Evolutionary conservation across 1,140 invertebrate genomes (phyloP).

Genomic region (Aradophagus sp.): DNA sequence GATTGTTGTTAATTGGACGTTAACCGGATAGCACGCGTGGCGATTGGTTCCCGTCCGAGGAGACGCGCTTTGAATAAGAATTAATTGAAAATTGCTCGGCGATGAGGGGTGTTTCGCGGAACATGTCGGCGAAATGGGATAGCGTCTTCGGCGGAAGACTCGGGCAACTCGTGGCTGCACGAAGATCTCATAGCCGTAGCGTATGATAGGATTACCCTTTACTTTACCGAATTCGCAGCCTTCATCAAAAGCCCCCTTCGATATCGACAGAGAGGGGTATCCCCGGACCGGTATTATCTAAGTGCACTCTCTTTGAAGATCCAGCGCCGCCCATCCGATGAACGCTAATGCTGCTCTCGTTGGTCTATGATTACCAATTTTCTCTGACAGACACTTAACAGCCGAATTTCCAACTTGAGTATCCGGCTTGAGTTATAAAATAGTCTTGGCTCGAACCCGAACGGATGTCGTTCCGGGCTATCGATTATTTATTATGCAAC

Average conservation of each 20-base stretch:
- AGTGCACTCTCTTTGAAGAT: constrained; percentile 76
- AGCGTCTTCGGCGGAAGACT: constrained; percentile 50
- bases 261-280: constrained; percentile 63
- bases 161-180: constrained; percentile 50
- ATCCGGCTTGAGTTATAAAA: constrained; percentile 42
- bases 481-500: constrained; percentile 21
- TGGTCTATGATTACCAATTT: constrained; percentile 77
- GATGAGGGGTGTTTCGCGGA: constrained; percentile 26
- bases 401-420: constrained; percentile 63
- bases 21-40: too few species aligned
- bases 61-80: constrained; percentile 30
- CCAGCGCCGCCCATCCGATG: constrained; percentile 63
- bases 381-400: constrained; percentile 71
- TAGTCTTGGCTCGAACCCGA: constrained; percentile 25
- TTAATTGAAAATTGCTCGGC: constrained; percentile 36
- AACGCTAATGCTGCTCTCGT: constrained; percentile 74
- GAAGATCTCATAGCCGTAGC: constrained; percentile 73
- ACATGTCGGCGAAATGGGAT: constrained; percentile 40
- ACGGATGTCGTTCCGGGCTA: constrained; percentile 4
- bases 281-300: constrained; percentile 73
- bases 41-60: too few species aligned
- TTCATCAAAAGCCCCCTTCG: constrained; percentile 74
- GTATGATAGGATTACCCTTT: constrained; percentile 76
- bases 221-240: constrained; percentile 74
- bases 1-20: too few species aligned